phyloP scores from a whole-genome alignment of 1,140 invertebrate genomes.

The Danaus melanippus region DNA sequence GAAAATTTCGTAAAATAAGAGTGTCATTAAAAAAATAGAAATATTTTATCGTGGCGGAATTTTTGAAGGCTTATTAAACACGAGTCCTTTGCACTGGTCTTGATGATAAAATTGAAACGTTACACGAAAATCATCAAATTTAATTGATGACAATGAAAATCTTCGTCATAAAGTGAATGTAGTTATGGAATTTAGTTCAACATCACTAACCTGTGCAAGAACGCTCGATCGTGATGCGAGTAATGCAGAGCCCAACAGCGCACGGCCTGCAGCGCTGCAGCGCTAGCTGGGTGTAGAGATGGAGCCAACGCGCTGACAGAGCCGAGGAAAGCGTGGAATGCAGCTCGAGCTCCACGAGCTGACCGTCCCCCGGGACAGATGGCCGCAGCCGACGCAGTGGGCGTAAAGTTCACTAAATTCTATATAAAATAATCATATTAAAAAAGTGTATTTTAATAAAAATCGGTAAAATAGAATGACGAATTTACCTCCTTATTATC shows the following conservation, averaged over 20 bases:
- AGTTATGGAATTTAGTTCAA: too few species aligned
- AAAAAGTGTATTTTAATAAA: not conserved
- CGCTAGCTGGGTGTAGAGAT: conserved; percentile 87
- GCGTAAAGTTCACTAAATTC: conserved; percentile 20
- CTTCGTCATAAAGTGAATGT: too few species aligned
- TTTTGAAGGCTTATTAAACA: too few species aligned
- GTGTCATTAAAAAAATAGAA: too few species aligned
- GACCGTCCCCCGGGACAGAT: conserved; percentile 48
- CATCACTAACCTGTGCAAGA: conserved; percentile 83
- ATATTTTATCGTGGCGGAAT: too few species aligned
- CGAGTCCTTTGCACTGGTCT: too few species aligned
- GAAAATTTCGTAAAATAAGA: too few species aligned
- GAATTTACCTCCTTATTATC: conserved; percentile 47
- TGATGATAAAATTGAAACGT: too few species aligned
- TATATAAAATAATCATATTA: conserved; percentile 1
- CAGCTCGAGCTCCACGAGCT: conserved; percentile 75
- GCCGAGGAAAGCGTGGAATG: conserved; percentile 91
- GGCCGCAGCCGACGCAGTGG: conserved; percentile 38
- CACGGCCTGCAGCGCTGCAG: conserved; percentile 92
- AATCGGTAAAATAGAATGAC: not conserved
- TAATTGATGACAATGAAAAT: not conserved
- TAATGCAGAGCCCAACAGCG: conserved; percentile 95
- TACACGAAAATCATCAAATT: conserved; percentile 2
- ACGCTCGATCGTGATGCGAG: conserved; percentile 89
- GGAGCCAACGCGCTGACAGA: conserved; percentile 95